Percentiles rank a stretch among this genome's conserved stretches.
Conservation (phyloP, 2,113 vertebrate species). For the Setophaga kirtlandii region DNA sequence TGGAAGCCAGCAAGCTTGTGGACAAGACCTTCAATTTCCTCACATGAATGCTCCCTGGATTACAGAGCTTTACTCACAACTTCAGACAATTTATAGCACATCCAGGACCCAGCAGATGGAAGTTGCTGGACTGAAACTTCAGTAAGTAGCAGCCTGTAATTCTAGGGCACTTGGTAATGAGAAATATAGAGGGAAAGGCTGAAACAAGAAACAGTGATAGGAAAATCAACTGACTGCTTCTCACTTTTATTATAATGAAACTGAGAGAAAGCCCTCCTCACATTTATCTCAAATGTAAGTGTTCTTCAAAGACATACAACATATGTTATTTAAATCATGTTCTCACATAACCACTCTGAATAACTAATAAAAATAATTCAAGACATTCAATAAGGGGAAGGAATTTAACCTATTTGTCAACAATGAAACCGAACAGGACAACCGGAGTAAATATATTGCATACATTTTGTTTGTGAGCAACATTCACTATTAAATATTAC, state of each 20-base stretch:
- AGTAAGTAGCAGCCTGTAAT: neutral
- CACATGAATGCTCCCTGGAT: neutral
- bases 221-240: neutral
- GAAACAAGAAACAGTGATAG: neutral
- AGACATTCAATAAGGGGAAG: neutral
- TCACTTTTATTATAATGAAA: neutral
- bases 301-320: neutral
- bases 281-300: neutral
- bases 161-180: neutral
- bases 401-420: neutral
- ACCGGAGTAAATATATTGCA: neutral
- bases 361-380: neutral
- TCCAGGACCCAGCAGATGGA: neutral
- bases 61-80: constrained; percentile 3
- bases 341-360: neutral
- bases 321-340: neutral
- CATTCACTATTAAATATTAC: neutral
- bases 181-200: neutral
- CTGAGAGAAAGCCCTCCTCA: neutral
- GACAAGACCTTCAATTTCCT: constrained; percentile 31
- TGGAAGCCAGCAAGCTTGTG: neutral
- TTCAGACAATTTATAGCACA: constrained; percentile 1
- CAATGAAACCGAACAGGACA: neutral
- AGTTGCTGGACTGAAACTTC: neutral
- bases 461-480: neutral